Conservation (phyloP, 2,888 invertebrate genomes). For the Leucozona laternaria region DNA sequence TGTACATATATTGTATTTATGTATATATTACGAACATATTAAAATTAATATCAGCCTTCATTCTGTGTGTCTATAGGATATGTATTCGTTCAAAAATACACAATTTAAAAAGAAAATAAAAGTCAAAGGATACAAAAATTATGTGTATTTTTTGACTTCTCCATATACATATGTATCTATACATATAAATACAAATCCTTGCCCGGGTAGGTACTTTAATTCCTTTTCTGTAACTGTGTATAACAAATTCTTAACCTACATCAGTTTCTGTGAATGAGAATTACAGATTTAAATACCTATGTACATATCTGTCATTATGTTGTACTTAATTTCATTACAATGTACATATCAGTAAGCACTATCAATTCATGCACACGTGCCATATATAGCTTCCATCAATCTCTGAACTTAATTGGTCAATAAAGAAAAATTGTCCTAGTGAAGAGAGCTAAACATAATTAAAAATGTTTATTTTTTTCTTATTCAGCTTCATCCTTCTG, state of each 20-base stretch:
- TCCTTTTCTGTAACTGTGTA: slow-evolving; percentile 9
- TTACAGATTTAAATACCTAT: not conserved
- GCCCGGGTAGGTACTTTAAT: not conserved
- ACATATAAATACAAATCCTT: not conserved
- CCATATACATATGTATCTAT: not conserved
- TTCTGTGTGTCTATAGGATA: not conserved
- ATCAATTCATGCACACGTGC: not conserved
- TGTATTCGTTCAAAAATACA: not conserved
- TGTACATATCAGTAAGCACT: slow-evolving; percentile 4
- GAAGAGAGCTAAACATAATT: not conserved
- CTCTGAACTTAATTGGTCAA: slow-evolving; percentile 3
- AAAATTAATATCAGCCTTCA: not conserved
- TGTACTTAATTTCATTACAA: slow-evolving; percentile 15
- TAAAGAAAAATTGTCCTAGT: not conserved
- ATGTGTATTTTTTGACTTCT: not conserved
- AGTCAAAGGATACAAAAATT: slow-evolving; percentile 2
- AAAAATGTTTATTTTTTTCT: not conserved
- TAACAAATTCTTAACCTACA: slow-evolving; percentile 22
- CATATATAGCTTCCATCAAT: not conserved
- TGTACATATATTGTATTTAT: too few relatives aligned
- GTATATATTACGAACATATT: not conserved
- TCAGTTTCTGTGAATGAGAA: slow-evolving; percentile 16
- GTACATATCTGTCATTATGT: not conserved
- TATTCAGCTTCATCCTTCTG: not conserved
- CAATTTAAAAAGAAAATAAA: not conserved